Evolutionary conservation across 2,888 invertebrate genomes (phyloP), one percentile per base, ranked within the genome.

Genomic region (Diaphora mendica): DNA sequence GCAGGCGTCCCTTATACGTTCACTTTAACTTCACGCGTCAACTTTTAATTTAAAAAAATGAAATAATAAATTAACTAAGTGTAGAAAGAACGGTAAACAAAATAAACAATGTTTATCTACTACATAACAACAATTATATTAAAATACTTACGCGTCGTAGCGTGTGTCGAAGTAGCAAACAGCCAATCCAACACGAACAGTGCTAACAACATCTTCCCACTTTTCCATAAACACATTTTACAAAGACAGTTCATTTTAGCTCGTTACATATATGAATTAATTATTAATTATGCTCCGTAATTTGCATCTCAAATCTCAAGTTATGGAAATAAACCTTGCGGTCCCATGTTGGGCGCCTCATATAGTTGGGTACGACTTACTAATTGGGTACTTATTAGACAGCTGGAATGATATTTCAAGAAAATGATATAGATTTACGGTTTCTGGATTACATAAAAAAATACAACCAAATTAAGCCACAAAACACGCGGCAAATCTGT

Each of bases 131-230:
- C 15, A 75, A 73, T 76, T 68, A 73, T 76, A 5, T 44, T 76
- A 77, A 73, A 71, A 75, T 85, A 94, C 94, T 94, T 86, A 95
- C 94, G 93, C 74, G 91, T 87, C 0, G 93, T 91, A 69, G 94
- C 94, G 83, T 91, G 89, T 33, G 93, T 94, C n/a, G 91, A 89
- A 67, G 88, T 89, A 64, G 93, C 89, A 55, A 94, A 87, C 75
- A 94, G 85, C 91, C 92, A 94, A 91, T 94, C 94, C 93, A 94
- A 87, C 77, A 94, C 88, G 72, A 94, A 82, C 71, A 94, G 79
- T 59, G 91, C 90, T 73, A 94, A 77, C 79, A 94, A 83, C 85
- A 92, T 88, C 82, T 91, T 92, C 48, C 89, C 90, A 87, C 90
- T 90, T 82, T 86, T 89, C 69, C 87, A 77, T 76, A 89, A 85